Evolutionary conservation across 2,888 invertebrate species (phyloP).

Genomic region (Antheraea yamamai): DNA sequence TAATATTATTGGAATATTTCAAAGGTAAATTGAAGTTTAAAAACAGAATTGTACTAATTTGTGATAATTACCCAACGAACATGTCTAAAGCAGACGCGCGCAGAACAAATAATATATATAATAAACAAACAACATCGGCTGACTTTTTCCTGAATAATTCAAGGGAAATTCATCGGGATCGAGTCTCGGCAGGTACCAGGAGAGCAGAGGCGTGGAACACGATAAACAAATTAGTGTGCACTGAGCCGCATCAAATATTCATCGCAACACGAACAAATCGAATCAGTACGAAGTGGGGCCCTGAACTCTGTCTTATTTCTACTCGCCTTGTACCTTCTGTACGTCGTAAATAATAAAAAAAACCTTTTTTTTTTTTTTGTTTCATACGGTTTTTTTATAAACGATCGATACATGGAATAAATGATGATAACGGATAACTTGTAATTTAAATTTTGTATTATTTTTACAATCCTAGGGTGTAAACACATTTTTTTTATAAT

Average conservation of each 20-base stretch:
- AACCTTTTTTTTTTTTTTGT: not conserved
- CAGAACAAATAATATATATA: not conserved
- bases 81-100: not conserved
- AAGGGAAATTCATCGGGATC: slow-evolving; percentile 17
- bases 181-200: slow-evolving; percentile 47
- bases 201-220: slow-evolving; percentile 64
- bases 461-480: no score
- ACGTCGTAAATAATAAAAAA: slow-evolving; percentile 60
- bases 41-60: not conserved
- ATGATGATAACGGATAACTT: no score
- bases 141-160: slow-evolving; percentile 12
- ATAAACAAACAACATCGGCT: not conserved
- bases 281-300: slow-evolving; percentile 67
- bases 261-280: slow-evolving; percentile 80
- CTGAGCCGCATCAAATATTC: slow-evolving; percentile 81
- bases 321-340: slow-evolving; percentile 49
- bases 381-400: not conserved
- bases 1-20: not conserved
- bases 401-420: no score
- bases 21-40: not conserved
- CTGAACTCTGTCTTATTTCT: slow-evolving; percentile 70
- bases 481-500: no score
- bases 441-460: no score
- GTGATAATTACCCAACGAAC: not conserved
- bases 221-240: slow-evolving; percentile 82